Conservation (phyloP, 35 echinoderm and acorn worm species). For the Amphiura filiformis region DNA sequence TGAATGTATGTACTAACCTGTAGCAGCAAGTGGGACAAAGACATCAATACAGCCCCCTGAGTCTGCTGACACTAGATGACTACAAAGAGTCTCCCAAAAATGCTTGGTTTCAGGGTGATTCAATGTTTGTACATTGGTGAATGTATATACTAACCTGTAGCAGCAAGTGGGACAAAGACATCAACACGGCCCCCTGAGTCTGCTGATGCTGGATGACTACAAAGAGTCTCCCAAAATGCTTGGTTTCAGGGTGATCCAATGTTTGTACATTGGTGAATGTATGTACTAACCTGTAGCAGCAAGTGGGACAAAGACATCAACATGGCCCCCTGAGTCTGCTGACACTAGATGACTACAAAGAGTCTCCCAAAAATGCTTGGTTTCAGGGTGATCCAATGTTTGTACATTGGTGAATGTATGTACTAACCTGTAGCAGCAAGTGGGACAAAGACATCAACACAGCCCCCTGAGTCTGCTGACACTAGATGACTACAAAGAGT, state of each 20-base stretch:
- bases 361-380: conserved; percentile 87
- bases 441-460: conserved; percentile 85
- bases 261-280: conserved; percentile 37
- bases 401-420: conserved; percentile 33
- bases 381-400: conserved; percentile 74
- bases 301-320: conserved; percentile 88
- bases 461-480: conserved; percentile 47
- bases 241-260: conserved; percentile 77
- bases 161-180: conserved; percentile 87
- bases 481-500: conserved; percentile 35
- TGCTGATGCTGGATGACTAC: conserved; percentile 21
- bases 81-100: conserved; percentile 78
- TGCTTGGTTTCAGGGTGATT: conserved; percentile 80
- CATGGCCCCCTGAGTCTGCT: conserved; percentile 44
- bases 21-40: conserved; percentile 88
- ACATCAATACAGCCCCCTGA: conserved; percentile 75
- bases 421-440: conserved; percentile 83
- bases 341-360: conserved; percentile 41
- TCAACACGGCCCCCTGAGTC: conserved; percentile 68
- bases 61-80: conserved; percentile 23
- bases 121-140: conserved; percentile 42
- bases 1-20: conserved; percentile 61
- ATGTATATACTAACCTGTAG: conserved; percentile 72
- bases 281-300: conserved; percentile 82
- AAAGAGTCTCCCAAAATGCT: conserved; percentile 85